These are phyloP conservation scores for Bhutanitis thaidina DNA, from an alignment of 2,888 invertebrate genomes.

Conservation along the genomic window DNA sequence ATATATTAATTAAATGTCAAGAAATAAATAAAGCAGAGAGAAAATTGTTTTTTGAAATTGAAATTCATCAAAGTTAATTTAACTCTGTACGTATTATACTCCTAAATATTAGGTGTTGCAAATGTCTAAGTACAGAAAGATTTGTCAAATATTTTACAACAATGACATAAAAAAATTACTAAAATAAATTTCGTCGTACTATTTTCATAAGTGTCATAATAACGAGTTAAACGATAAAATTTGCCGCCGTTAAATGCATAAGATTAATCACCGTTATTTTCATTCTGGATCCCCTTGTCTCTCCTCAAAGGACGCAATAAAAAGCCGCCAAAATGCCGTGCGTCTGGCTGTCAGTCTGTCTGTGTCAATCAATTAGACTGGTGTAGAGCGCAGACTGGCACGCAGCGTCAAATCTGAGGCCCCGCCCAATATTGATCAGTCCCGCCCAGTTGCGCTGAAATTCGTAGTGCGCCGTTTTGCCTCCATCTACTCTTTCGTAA, in stretches of 20 bases:
- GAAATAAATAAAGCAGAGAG: too few species aligned
- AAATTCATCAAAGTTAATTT: too few species aligned
- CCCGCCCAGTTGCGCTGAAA: slow-evolving; percentile 64
- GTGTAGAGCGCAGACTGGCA: slow-evolving; percentile 53
- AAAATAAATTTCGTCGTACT: too few species aligned
- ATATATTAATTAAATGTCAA: too few species aligned
- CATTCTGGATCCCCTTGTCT: slow-evolving; percentile 28
- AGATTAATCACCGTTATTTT: slow-evolving; percentile 43
- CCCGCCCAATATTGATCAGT: slow-evolving; percentile 65
- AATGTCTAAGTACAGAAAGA: too few species aligned
- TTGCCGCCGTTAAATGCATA: slow-evolving; percentile 22
- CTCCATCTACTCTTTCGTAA: slow-evolving; percentile 34
- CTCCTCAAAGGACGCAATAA: slow-evolving; percentile 55
- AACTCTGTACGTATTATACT: too few species aligned
- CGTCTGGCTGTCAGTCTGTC: slow-evolving; percentile 66
- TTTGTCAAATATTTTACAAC: too few species aligned
- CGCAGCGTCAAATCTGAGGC: slow-evolving; percentile 59
- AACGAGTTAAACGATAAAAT: not conserved
- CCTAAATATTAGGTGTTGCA: too few species aligned
- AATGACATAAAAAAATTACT: too few species aligned
- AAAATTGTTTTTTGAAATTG: too few species aligned
- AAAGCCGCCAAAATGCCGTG: slow-evolving; percentile 52
- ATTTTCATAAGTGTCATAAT: too few species aligned
- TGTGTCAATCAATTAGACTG: slow-evolving; percentile 72
- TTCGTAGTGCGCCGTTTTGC: slow-evolving; percentile 37